These are phyloP conservation scores for Physella acuta DNA, from an alignment of 1,140 invertebrate species.

Conservation along the genomic window DNA sequence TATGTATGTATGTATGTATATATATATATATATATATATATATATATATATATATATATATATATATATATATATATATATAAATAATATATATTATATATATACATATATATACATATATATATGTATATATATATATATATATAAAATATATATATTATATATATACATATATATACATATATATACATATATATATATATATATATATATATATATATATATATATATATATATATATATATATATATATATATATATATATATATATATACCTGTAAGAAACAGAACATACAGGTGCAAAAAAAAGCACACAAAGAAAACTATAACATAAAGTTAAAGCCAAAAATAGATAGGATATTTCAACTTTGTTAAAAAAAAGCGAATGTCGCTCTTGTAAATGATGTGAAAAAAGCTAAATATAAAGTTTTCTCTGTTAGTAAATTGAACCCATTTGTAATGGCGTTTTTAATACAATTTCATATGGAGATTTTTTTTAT, in stretches of 20 bases:
- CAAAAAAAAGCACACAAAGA: no score
- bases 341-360: no score
- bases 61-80: neutral
- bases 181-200: constrained; percentile 5
- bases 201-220: constrained; percentile 3
- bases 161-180: neutral
- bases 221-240: constrained; percentile 4
- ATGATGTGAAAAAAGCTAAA: no score
- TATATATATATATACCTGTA: neutral
- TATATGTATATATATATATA: neutral
- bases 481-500: no score
- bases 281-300: no score
- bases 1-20: neutral
- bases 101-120: neutral
- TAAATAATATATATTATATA: neutral
- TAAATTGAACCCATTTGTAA: no score
- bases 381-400: no score
- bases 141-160: neutral
- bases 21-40: constrained; percentile 10
- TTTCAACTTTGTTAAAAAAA: no score
- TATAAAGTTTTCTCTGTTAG: no score
- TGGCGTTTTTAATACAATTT: no score
- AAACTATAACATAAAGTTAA: no score
- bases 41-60: constrained; percentile 9
- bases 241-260: constrained; percentile 1